Evolutionary conservation across 2,888 invertebrate genomes (phyloP), one percentile per base, ranked within the genome.

Genomic region (Apoderus coryli): DNA sequence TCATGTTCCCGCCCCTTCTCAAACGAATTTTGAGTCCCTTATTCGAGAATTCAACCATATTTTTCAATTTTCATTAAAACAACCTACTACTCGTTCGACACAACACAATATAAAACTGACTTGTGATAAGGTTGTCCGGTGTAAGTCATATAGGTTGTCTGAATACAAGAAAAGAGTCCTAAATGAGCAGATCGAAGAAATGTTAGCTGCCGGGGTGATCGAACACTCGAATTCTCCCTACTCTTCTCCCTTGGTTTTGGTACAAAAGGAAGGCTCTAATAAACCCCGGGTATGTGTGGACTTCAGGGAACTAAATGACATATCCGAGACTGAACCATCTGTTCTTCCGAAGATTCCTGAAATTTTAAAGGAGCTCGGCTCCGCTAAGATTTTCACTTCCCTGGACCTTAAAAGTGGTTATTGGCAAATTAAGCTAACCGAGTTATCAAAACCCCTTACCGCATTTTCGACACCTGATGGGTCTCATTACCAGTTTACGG

Each of bases 381-480:
- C 15, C 2, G 25, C 38, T 5, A 15, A 19, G 10, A 14, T 39
- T 1, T 38, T 39, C 4, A 29, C 33, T 2, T 3, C 28, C 1
- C n/a, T 40, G 2, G 40, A 40, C 10, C 27, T 40, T 2, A 26
- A 25, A 13, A 24, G 24, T 9, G 39, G 38, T 2, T 40, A 40
- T 22, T 40, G 40, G 36, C 33, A 40, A 23, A 28, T 40, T 3
- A 33, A 38, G 2, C 7, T 40, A 9, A 1, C 10, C 7, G 15
- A 19, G 11, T 24, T n/a, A 2, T 26, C 24, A 1, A 40, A 32
- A 14, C 15, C 29, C 9, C 33, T 14, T 6, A 40, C 35, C 7
- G 34, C 40, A 2, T 35, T 41, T 13, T 5, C 26, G 1, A 35
- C 33, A 11, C 28, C 40, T 1, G 35, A 37, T 16, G 30, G 29